Percentiles rank a stretch among this genome's conserved stretches.
These are phyloP conservation scores for Prorops nasuta DNA, from an alignment of 1,140 invertebrate genomes.

Conservation along the genomic window DNA sequence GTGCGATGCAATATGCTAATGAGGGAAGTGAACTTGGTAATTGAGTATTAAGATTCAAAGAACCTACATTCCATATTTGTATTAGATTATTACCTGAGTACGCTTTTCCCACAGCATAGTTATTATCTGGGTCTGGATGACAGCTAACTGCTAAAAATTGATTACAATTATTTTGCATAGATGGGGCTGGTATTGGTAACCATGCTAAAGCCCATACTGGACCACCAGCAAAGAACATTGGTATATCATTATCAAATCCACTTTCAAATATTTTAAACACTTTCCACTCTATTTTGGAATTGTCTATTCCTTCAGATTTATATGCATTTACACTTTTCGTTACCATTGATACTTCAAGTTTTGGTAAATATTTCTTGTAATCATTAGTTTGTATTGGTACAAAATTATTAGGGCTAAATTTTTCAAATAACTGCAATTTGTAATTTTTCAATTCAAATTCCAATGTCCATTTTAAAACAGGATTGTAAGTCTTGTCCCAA, in stretches of 20 bases:
- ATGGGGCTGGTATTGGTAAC: constrained; percentile 56
- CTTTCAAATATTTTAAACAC: constrained; percentile 53
- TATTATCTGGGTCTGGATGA: constrained; percentile 50
- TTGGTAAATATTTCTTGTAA: constrained; percentile 45
- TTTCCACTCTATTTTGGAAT: constrained; percentile 41
- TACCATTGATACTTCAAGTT: constrained; percentile 44
- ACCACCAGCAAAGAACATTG: constrained; percentile 64
- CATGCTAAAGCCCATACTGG: constrained; percentile 62
- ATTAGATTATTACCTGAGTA: constrained; percentile 55
- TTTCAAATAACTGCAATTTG: constrained; percentile 36
- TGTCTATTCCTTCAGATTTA: constrained; percentile 12
- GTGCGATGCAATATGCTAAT: constrained; percentile 61
- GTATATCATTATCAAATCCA: constrained; percentile 33
- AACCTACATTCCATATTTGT: constrained; percentile 63
- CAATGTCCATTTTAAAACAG: constrained; percentile 42
- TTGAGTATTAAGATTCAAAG: constrained; percentile 30
- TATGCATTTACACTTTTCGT: constrained; percentile 21
- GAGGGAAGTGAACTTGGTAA: constrained; percentile 10
- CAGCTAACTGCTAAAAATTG: constrained; percentile 61
- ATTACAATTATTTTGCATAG: constrained; percentile 31
- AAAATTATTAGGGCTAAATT: constrained; percentile 38
- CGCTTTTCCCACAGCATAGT: constrained; percentile 41
- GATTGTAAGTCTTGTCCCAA: constrained; percentile 13
- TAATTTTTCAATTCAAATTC: constrained; percentile 50
- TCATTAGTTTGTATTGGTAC: constrained; percentile 31